Percentiles rank a stretch among this genome's conserved stretches.
Evolutionary conservation across 2,797 vertebrate genomes (phyloP).

Genomic region (Coregonus ussuriensis): DNA sequence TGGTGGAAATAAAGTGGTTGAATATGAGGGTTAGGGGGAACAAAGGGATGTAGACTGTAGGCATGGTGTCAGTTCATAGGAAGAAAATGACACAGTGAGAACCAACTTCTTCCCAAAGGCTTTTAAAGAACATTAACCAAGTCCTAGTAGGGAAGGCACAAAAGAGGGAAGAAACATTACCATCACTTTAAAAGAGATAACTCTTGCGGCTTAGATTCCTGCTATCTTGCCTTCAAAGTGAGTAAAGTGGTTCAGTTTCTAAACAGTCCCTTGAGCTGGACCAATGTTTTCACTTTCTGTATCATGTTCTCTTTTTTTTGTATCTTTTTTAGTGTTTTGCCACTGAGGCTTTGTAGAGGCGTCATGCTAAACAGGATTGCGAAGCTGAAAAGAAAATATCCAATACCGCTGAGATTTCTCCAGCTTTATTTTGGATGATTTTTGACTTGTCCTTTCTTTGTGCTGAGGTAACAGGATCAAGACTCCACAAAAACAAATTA

Average conservation of each 20-base stretch:
- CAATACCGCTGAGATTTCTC: conserved; percentile 26
- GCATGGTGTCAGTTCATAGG: conserved; percentile 45
- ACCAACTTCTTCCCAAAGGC: conserved; percentile 33
- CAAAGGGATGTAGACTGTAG: conserved; percentile 3
- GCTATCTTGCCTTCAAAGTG: conserved; percentile 58
- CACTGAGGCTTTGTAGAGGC: conserved; percentile 21
- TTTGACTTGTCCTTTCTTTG: conserved; percentile 8
- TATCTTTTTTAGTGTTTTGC: neutral
- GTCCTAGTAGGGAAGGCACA: conserved; percentile 32
- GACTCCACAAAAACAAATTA: conserved; percentile 28
- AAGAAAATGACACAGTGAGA: conserved; percentile 46
- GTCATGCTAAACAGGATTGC: conserved; percentile 43
- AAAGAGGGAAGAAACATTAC: conserved; percentile 48
- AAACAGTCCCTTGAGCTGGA: conserved; percentile 59
- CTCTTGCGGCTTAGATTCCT: conserved; percentile 48
- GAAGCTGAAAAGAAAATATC: conserved; percentile 29
- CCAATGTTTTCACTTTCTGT: conserved; percentile 43
- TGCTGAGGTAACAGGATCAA: conserved; percentile 34
- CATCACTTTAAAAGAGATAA: conserved; percentile 44
- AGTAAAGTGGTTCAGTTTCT: conserved; percentile 47
- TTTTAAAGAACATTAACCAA: conserved; percentile 44
- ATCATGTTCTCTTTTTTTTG: neutral
- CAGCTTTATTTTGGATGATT: conserved; percentile 8
- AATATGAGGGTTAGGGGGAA: neutral
- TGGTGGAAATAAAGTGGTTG: neutral